Base-by-base conservation (phyloP, 2,888 invertebrate species). In the Drosophila meridionalis region DNA sequence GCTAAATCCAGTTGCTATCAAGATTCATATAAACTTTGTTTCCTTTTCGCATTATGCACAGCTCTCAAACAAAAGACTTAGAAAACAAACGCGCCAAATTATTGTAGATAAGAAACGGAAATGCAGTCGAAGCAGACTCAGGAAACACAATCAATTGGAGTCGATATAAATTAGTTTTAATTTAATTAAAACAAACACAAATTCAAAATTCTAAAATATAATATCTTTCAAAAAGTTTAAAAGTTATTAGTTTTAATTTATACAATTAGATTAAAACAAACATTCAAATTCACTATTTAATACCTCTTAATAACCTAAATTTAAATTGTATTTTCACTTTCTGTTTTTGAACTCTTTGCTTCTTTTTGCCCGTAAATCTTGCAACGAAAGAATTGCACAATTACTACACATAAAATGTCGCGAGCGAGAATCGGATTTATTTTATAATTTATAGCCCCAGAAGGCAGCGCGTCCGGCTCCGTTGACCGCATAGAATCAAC, bases 401-500 rank as follows among this genome's bases (percentile, higher is more conserved):
- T 90, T 84, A 83, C 20, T 20, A 20, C 20, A 20, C 89, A 45
- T 43, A 11, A 20, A 47, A 45, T 38, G 11, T 47, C 40, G 40
- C 38, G 43, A 14, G 34, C 26, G 48, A 30, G n/a, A 64, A 43
- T 57, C 52, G 34, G 11, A 38, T 14, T 20, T 57, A 32, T 8
- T 30, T 4, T 30, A 20, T 1, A 59, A 38, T 50, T 26, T 28
- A 5, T 34, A 8, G 63, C 58, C 82, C 48, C 58, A 55, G 73
- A 64, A 67, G 78, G 70, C 71, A 78, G 56, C 73, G 80, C 79
- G 83, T 79, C 81, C 77, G 80, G 66, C 80, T 69, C 55, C 48
- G 75, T 74, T 76, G 69, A 73, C 74, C 69, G 77, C 80, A 83
- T 82, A 92, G 90, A 91, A 92, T 90, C 86, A 79, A 91, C 83